Evolutionary conservation across 2,797 vertebrate genomes (phyloP).

Genomic region (Danio jaintianensis): DNA sequence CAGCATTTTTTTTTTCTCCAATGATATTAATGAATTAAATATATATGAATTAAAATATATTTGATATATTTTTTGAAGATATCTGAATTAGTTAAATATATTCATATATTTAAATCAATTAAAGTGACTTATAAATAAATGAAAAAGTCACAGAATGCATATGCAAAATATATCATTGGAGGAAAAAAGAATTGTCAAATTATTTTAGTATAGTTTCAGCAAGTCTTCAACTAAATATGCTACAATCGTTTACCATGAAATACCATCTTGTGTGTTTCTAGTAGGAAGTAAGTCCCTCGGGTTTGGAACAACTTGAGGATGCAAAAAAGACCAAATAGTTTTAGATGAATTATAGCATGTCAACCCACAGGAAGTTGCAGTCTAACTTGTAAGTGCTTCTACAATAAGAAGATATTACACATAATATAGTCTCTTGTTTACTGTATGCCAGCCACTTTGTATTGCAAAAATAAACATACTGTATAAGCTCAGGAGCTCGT

Average conservation of each 20-base stretch:
- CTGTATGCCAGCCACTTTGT: background rate
- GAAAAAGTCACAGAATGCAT: too few relatives aligned
- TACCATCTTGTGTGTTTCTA: background rate
- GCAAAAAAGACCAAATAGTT: background rate
- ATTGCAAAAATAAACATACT: background rate
- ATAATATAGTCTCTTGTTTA: background rate
- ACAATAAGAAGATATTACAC: background rate
- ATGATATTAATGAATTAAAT: too few relatives aligned
- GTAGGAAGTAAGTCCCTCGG: too few relatives aligned
- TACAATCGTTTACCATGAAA: background rate
- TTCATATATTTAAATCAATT: too few relatives aligned
- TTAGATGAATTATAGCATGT: background rate
- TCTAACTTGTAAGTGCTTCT: background rate
- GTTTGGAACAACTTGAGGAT: background rate
- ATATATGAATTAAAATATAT: too few relatives aligned
- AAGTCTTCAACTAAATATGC: background rate
- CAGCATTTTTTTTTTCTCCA: too few relatives aligned
- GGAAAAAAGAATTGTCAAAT: too few relatives aligned
- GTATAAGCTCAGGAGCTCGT: constrained; percentile 16
- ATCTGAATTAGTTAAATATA: too few relatives aligned
- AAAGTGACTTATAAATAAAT: too few relatives aligned
- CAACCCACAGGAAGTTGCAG: background rate
- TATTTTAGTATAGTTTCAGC: too few relatives aligned
- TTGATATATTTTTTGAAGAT: too few relatives aligned
- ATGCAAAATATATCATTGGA: too few relatives aligned